Percentiles rank a stretch among this genome's conserved stretches.
Conservation (phyloP, 2,113 vertebrate species). For the Hemibagrus wyckioides region DNA sequence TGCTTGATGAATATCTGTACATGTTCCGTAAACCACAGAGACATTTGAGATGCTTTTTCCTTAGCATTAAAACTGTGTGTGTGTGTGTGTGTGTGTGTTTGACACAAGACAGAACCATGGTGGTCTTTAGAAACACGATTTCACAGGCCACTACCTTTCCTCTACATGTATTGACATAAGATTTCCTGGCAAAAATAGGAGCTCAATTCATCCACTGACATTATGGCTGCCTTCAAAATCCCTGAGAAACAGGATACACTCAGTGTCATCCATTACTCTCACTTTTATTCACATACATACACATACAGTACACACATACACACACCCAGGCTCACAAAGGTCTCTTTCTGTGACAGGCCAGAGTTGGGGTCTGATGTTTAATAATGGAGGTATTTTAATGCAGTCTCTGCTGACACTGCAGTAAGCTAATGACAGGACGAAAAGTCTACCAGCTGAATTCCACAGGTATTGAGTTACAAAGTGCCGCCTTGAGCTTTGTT, state of each 20-base stretch:
- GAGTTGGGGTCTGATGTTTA: conserved; percentile 53
- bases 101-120: conserved; percentile 45
- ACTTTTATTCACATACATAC: background rate
- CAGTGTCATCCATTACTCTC: conserved; percentile 16
- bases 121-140: conserved; percentile 48
- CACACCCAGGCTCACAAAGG: conserved; percentile 45
- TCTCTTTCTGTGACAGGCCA: conserved; percentile 54
- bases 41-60: background rate
- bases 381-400: conserved; percentile 57
- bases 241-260: conserved; percentile 49
- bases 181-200: conserved; percentile 45
- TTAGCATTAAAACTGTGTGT: background rate
- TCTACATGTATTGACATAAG: conserved; percentile 48
- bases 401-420: conserved; percentile 49
- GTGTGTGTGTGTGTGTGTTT: background rate
- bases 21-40: conserved; percentile 5
- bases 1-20: conserved; percentile 16
- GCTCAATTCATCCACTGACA: conserved; percentile 41
- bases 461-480: conserved; percentile 50
- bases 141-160: conserved; percentile 42
- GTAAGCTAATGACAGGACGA: conserved; percentile 47
- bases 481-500: conserved; percentile 20
- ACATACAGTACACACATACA: conserved; percentile 38
- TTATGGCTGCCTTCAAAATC: conserved; percentile 35
- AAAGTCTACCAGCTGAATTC: conserved; percentile 50